A percentile compares a stretch with the other conserved stretches of the same genome.
phyloP scores from a whole-genome alignment of 2,797 vertebrate genomes.

The Pelobates cultripes region DNA sequence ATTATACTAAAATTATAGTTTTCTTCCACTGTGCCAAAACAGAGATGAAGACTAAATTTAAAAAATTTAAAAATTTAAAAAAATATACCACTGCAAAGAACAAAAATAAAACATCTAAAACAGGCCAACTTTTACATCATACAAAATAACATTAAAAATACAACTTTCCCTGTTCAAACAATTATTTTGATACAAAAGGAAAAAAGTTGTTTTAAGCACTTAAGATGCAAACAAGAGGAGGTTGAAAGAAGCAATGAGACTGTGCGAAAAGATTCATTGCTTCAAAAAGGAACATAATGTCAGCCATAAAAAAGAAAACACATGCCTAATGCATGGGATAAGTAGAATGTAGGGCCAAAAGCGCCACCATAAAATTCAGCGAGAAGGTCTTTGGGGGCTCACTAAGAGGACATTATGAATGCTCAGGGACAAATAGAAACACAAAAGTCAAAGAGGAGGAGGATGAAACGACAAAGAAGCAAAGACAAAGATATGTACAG shows the following conservation, averaged over 20 bases:
- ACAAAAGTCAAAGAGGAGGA: constrained; percentile 25
- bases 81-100: too few relatives aligned
- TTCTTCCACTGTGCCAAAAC: too few relatives aligned
- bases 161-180: too few relatives aligned
- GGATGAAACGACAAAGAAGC: constrained; percentile 6
- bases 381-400: constrained; percentile 26
- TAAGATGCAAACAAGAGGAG: constrained; percentile 11
- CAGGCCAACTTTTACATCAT: too few relatives aligned
- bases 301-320: constrained; percentile 36
- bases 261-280: constrained; percentile 5
- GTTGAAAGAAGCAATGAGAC: background rate
- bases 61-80: too few relatives aligned
- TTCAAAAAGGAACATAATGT: constrained; percentile 28
- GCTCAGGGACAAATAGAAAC: constrained; percentile 41
- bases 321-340: constrained; percentile 38
- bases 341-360: constrained; percentile 34
- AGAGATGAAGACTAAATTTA: too few relatives aligned
- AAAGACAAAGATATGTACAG: constrained; percentile 1
- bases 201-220: background rate
- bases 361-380: constrained; percentile 30
- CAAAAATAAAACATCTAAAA: too few relatives aligned
- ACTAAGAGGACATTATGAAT: constrained; percentile 28
- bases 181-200: background rate
- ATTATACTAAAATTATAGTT: too few relatives aligned
- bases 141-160: too few relatives aligned